Evolutionary conservation across 2,797 vertebrate species (phyloP), one percentile per base, ranked within the genome.

Genomic region (Petrocephalus sullivani): DNA sequence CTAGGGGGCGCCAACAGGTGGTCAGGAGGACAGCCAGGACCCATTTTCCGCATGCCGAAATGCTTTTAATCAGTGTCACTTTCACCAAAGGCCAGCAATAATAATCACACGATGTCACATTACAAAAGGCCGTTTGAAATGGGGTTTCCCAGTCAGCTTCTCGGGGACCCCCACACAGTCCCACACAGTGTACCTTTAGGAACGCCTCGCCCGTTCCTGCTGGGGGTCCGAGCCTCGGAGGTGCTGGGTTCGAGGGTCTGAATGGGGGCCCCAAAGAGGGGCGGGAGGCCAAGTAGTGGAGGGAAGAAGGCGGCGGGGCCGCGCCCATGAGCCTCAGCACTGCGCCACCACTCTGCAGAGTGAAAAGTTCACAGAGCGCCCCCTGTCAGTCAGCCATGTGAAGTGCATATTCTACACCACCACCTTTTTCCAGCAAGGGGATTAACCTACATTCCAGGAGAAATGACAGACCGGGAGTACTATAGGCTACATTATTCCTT

Each of bases 331-430:
- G 95, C 92, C 91, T 99, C 98, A 19, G 96, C 93, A 88, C 97
- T 94, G 93, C 98, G 95, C 98, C 98, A 99, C 98, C 98, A 99
- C 94, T 99, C 98, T 97, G 95, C 89, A 51, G 49, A 23, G 9
- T 61, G 67, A 53, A 56, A 58, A 88, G 81, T 21, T 67, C 21
- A 49, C 37, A 71, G 75, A 56, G 60, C 87, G 21, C 41, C 28
- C 85, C 16, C 14, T 21, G 56, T 88, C 83, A 41, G 28, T 56
- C 83, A 56, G 28, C 49, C n/a, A 83, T 1, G 2, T 9, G 41
- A 83, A 83, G 12, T 9, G n/a, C 1, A 2, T 53, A 78, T 14
- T 78, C 37, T 46, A 8, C 71, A 46, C 14, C 14, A 46, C 16
- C 12, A 14, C 71, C 46, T 41, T 41, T 7, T 46, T 41, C 71